Evolutionary conservation across 2,888 invertebrate genomes (phyloP).

Genomic region (Agrotis segetum): DNA sequence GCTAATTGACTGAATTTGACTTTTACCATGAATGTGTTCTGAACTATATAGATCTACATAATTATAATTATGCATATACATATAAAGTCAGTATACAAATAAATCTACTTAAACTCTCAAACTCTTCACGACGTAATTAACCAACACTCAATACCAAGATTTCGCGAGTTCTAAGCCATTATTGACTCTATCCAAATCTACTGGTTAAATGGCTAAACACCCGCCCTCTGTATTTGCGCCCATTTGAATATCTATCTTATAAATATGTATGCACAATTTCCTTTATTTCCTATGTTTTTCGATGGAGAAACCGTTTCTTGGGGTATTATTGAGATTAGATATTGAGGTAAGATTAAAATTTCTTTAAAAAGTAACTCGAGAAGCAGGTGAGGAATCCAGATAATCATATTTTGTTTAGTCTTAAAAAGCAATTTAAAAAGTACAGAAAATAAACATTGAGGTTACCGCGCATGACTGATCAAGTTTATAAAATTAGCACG

Average conservation of each 20-base stretch:
- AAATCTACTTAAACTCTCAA: not conserved
- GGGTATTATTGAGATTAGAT: constrained; percentile 22
- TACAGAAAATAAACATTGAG: not conserved
- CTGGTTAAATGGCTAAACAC: constrained; percentile 66
- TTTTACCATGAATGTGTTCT: too few relatives aligned
- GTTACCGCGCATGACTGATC: not conserved
- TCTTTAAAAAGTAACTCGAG: not conserved
- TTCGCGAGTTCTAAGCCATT: constrained; percentile 48
- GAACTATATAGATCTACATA: too few relatives aligned
- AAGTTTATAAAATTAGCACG: too few relatives aligned
- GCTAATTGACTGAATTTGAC: too few relatives aligned
- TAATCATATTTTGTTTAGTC: not conserved
- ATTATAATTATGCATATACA: too few relatives aligned
- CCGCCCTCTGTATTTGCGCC: constrained; percentile 67
- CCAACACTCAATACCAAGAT: constrained; percentile 19
- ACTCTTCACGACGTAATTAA: constrained; percentile 22
- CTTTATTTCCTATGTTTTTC: constrained; percentile 61
- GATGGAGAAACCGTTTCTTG: constrained; percentile 21
- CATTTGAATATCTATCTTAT: constrained; percentile 75
- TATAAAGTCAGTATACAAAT: too few relatives aligned
- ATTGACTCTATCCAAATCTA: constrained; percentile 58
- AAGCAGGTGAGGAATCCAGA: not conserved
- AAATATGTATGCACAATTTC: constrained; percentile 70
- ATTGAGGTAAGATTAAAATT: constrained; percentile 20
- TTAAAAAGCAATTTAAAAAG: not conserved